These are phyloP conservation scores for Popillia japonica DNA, from an alignment of 1,140 invertebrate species.

Conservation along the genomic window DNA sequence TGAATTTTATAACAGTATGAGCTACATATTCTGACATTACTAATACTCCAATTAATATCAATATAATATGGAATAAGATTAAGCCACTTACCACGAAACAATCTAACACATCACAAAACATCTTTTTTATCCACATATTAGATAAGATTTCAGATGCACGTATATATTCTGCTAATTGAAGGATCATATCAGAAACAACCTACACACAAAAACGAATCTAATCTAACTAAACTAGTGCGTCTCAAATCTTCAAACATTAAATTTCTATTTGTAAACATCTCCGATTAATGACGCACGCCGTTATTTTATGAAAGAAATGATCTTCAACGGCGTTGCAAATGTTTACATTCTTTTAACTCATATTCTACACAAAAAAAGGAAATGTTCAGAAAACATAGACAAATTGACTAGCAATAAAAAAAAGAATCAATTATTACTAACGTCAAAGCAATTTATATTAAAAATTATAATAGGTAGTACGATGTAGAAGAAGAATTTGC, in stretches of 20 bases:
- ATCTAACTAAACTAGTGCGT: neutral
- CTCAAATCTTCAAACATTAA: neutral
- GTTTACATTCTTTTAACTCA: neutral
- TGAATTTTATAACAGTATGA: neutral
- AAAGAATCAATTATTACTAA: too few species aligned
- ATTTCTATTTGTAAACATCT: conserved; percentile 6
- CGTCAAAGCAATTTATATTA: too few species aligned
- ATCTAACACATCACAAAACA: neutral
- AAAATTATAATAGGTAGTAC: too few species aligned
- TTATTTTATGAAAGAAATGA: neutral
- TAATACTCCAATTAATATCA: neutral
- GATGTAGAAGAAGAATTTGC: too few species aligned
- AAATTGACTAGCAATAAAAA: too few species aligned
- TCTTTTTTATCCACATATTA: neutral
- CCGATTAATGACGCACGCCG: conserved; percentile 1
- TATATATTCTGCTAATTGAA: neutral
- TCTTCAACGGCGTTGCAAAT: neutral
- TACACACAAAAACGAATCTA: neutral
- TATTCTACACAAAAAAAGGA: neutral
- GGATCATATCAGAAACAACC: neutral
- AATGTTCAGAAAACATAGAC: too few species aligned
- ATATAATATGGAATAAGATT: neutral
- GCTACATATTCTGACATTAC: too few species aligned
- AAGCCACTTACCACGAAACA: neutral
- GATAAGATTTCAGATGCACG: neutral